These are phyloP conservation scores for Nematopogon swammerdamellus DNA, from an alignment of 2,888 invertebrate genomes.

Conservation along the genomic window DNA sequence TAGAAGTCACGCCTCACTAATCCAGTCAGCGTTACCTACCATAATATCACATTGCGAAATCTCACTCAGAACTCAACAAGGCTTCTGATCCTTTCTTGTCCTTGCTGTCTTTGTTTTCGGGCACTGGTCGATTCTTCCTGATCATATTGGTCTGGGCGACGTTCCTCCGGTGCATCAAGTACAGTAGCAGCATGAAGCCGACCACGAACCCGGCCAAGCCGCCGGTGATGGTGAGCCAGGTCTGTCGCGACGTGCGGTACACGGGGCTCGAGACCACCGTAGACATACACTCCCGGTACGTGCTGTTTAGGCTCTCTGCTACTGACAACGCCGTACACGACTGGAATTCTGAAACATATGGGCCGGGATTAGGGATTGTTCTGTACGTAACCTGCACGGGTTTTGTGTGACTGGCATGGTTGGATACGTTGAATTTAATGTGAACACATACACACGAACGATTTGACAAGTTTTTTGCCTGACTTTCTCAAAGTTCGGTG, in stretches of 20 bases:
- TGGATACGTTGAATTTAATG: too few species aligned
- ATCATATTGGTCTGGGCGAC: slow-evolving; percentile 37
- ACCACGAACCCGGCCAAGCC: slow-evolving; percentile 44
- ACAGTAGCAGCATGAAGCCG: slow-evolving; percentile 43
- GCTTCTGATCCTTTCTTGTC: slow-evolving; percentile 29
- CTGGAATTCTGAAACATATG: slow-evolving; percentile 33
- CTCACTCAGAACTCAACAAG: slow-evolving; percentile 20
- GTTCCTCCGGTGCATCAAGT: slow-evolving; percentile 44
- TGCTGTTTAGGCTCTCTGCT: slow-evolving; percentile 24
- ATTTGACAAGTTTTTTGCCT: too few species aligned
- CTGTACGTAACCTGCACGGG: background rate
- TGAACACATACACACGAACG: too few species aligned
- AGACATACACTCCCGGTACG: slow-evolving; percentile 29
- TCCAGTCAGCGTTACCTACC: too few species aligned
- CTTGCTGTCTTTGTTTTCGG: slow-evolving; percentile 12
- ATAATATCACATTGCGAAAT: too few species aligned
- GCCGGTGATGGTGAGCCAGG: slow-evolving; percentile 44
- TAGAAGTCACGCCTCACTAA: too few species aligned
- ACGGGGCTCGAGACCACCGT: slow-evolving; percentile 8
- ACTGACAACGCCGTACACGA: slow-evolving; percentile 25
- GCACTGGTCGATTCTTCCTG: slow-evolving; percentile 16
- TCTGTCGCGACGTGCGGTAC: slow-evolving; percentile 25
- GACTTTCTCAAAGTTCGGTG: too few species aligned
- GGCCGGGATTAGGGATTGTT: too few species aligned
- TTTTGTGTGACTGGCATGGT: too few species aligned